A percentile compares a stretch with the other conserved stretches of the same genome.
Evolutionary conservation across 2,113 vertebrate genomes (phyloP).

Genomic region (Chlorodrepanis virens): DNA sequence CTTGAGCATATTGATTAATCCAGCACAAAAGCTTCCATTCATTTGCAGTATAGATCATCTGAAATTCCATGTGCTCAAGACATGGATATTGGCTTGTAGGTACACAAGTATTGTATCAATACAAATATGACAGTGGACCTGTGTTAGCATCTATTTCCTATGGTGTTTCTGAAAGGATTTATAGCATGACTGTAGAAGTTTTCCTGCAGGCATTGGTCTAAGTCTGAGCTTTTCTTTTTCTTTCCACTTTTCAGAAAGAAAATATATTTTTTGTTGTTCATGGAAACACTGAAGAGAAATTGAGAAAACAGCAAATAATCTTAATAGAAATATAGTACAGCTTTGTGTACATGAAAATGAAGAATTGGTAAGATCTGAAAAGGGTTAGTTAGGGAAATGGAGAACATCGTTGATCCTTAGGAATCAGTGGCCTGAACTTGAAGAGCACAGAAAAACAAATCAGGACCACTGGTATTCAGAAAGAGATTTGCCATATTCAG

Average conservation of each 20-base stretch:
- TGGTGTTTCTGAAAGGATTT: background rate
- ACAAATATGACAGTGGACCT: background rate
- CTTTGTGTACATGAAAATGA: background rate
- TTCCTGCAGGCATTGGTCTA: background rate
- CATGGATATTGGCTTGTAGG: background rate
- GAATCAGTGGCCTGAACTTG: background rate
- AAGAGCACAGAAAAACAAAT: background rate
- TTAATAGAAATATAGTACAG: background rate
- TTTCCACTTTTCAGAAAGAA: background rate
- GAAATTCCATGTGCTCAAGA: slow-evolving; percentile 18
- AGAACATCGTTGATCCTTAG: background rate
- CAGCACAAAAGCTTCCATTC: slow-evolving; percentile 16
- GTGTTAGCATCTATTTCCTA: background rate
- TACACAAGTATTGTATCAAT: slow-evolving; percentile 4
- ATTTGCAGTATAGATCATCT: slow-evolving; percentile 21
- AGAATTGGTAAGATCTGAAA: background rate
- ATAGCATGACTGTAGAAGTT: background rate
- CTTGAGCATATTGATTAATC: slow-evolving; percentile 31
- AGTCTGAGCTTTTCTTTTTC: background rate
- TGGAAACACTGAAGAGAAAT: background rate
- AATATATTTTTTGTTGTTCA: background rate
- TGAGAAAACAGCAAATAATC: background rate
- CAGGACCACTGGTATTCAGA: background rate
- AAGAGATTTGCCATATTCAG: background rate
- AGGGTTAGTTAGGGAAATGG: background rate